phyloP scores from a whole-genome alignment of 2,797 vertebrate genomes.

The Macropus fuliginosus region DNA sequence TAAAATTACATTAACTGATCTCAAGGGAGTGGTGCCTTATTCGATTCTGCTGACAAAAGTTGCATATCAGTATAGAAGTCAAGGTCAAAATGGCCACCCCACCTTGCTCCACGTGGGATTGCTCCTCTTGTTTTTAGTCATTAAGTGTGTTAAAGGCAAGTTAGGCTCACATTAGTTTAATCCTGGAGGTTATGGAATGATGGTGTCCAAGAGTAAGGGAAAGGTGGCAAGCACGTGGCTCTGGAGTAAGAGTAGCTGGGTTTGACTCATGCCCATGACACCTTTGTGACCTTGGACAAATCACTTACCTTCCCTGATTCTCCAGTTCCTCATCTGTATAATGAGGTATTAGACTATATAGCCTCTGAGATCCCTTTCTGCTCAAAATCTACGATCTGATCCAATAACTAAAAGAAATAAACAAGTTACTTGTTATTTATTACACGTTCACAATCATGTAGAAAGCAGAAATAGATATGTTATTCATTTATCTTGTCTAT shows the following conservation, averaged over 20 bases:
- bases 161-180: background rate
- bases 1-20: conserved; percentile 78
- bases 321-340: background rate
- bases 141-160: conserved; percentile 2
- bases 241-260: background rate
- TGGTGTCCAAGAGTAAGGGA: background rate
- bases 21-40: conserved; percentile 36
- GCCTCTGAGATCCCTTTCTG: background rate
- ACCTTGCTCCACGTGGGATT: conserved; percentile 2
- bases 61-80: conserved; percentile 49
- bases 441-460: too few species aligned
- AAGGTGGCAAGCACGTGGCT: background rate
- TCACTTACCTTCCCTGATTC: background rate
- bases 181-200: background rate
- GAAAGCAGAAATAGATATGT: background rate
- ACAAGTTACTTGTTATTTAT: background rate
- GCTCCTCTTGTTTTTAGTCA: background rate
- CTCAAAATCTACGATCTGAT: background rate
- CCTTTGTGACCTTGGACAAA: background rate
- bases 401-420: background rate
- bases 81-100: conserved; percentile 72
- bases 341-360: background rate
- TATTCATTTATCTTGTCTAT: background rate
- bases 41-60: conserved; percentile 70
- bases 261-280: background rate